Conservation (phyloP, 2,797 vertebrate genomes). For the Amazona finschi region DNA sequence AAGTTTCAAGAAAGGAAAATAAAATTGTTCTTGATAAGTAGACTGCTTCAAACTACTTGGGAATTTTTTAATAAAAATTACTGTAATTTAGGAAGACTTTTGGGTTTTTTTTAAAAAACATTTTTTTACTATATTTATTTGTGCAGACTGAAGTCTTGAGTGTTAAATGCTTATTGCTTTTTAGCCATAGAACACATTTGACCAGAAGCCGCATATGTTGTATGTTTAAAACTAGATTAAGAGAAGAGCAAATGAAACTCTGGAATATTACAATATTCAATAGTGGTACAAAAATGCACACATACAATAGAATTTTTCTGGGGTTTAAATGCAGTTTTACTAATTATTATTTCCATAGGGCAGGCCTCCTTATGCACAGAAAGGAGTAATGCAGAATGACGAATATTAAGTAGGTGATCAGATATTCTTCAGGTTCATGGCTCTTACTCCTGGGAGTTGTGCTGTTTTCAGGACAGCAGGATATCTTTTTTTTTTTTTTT, state of each 20-base stretch:
- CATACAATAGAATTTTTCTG: background rate
- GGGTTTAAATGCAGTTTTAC: background rate
- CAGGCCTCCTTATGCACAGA: background rate
- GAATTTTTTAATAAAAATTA: background rate
- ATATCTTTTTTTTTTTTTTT: background rate
- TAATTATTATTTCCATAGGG: background rate
- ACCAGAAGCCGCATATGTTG: background rate
- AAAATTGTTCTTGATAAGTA: background rate
- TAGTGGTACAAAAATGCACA: background rate
- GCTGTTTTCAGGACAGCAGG: background rate
- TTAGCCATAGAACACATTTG: background rate
- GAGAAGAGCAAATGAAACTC: background rate
- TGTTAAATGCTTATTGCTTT: background rate
- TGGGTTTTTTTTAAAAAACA: background rate
- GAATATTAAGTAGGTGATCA: background rate
- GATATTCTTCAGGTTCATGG: background rate
- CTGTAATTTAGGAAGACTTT: background rate
- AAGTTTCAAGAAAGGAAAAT: background rate
- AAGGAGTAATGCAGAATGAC: background rate
- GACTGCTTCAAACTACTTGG: background rate
- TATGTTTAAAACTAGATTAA: background rate
- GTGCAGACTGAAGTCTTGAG: background rate
- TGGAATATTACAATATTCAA: background rate
- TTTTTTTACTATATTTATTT: background rate
- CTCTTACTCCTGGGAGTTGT: background rate